Percentiles rank a stretch among this genome's conserved stretches.
Conservation (phyloP, 2,888 invertebrate genomes). For the Nephrocerus scutellatus region DNA sequence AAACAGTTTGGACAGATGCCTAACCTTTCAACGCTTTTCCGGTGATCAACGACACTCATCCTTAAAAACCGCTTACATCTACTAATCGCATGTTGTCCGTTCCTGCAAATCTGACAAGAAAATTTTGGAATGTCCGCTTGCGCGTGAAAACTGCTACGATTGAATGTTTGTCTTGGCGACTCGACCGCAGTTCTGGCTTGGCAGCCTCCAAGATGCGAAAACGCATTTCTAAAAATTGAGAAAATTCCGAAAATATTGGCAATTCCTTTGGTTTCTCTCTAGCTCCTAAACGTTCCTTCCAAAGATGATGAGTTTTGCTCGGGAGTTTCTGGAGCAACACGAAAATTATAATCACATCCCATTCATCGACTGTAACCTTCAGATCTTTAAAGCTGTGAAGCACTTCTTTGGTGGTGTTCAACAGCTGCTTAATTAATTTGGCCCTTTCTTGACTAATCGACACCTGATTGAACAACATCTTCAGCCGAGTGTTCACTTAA, state of each 20-base stretch:
- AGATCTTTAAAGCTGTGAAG: background rate
- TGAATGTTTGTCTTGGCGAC: background rate
- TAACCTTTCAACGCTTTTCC: too few relatives aligned
- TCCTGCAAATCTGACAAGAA: slow-evolving; percentile 3
- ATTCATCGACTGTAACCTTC: background rate
- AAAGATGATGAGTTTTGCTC: background rate
- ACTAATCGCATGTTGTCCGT: slow-evolving; percentile 3
- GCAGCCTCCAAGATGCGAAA: too few relatives aligned
- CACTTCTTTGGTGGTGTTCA: slow-evolving; percentile 5
- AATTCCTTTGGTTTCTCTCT: too few relatives aligned
- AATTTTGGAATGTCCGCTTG: too few relatives aligned
- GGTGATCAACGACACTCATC: too few relatives aligned
- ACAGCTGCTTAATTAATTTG: background rate
- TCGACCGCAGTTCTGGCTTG: background rate
- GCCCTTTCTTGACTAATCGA: background rate
- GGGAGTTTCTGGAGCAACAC: slow-evolving; percentile 2
- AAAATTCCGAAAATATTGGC: too few relatives aligned
- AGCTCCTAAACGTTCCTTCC: too few relatives aligned
- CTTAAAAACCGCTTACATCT: slow-evolving; percentile 2
- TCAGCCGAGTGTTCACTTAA: slow-evolving; percentile 5
- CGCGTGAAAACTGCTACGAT: background rate
- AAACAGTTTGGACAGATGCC: background rate
- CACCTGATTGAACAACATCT: slow-evolving; percentile 1
- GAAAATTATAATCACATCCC: background rate
- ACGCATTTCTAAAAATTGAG: too few relatives aligned